phyloP scores from a whole-genome alignment of 2,888 invertebrate species.

The Tetragonula carbonaria region DNA sequence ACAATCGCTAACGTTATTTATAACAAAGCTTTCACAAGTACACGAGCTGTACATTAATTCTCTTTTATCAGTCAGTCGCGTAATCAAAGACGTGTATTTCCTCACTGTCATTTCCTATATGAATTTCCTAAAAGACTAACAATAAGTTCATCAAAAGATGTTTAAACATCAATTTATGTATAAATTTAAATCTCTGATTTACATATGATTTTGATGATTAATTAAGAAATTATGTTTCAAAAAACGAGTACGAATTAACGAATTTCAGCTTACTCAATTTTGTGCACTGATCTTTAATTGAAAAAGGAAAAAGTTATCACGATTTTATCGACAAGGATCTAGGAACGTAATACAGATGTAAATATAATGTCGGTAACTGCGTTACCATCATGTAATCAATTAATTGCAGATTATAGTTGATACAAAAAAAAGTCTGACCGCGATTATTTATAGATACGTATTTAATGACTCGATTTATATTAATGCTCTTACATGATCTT shows the following conservation, averaged over 20 bases:
- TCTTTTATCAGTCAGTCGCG: too few relatives aligned
- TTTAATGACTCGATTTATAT: not conserved
- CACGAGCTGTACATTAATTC: too few relatives aligned
- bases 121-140: too few relatives aligned
- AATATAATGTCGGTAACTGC: not conserved
- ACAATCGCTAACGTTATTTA: too few relatives aligned
- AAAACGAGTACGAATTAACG: not conserved
- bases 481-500: not conserved
- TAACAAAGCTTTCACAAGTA: too few relatives aligned
- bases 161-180: not conserved
- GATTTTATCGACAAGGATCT: not conserved
- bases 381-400: not conserved
- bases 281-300: not conserved
- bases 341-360: not conserved
- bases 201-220: not conserved
- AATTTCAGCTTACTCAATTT: not conserved
- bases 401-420: constrained; percentile 16
- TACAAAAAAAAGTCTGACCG: not conserved
- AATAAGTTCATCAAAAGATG: not conserved
- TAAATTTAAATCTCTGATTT: not conserved
- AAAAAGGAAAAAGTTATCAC: not conserved
- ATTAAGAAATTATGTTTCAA: not conserved
- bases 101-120: too few relatives aligned
- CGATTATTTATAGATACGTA: constrained; percentile 12
- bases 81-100: too few relatives aligned